Conservation (phyloP, 92 coral and sea anemone genomes). For the Hydrozoanthus gracilis region DNA sequence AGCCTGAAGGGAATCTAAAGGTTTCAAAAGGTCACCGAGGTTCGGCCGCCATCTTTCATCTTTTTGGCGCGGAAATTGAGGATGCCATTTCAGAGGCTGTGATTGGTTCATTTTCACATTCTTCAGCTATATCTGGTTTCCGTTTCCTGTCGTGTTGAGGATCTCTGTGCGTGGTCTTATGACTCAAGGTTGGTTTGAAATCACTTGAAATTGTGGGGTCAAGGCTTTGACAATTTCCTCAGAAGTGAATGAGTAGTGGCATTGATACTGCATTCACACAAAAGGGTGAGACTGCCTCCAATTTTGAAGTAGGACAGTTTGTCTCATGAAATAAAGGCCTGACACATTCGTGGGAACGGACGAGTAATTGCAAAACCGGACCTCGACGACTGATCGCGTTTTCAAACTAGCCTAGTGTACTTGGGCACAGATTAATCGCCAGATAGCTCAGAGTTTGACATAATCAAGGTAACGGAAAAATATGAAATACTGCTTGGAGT, state of each 20-base stretch:
- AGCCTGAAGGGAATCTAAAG: neutral
- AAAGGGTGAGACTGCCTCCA: neutral
- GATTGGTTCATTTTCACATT: constrained; percentile 79
- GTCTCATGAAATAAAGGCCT: neutral
- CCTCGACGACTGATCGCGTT: neutral
- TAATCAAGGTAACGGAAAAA: constrained; percentile 28
- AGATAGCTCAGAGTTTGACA: constrained; percentile 15
- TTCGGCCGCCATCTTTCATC: constrained; percentile 47
- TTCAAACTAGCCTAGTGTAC: neutral
- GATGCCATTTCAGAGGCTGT: constrained; percentile 27
- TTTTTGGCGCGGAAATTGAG: constrained; percentile 83
- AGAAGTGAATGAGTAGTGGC: neutral
- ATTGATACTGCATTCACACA: neutral
- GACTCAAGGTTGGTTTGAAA: constrained; percentile 45
- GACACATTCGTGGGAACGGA: constrained; percentile 1
- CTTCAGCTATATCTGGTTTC: constrained; percentile 83
- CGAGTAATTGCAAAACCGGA: constrained; percentile 30
- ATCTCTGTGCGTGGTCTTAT: constrained; percentile 13
- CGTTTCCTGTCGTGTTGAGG: constrained; percentile 62
- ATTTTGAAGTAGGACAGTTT: neutral
- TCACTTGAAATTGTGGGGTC: constrained; percentile 48
- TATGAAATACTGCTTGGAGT: neutral
- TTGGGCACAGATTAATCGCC: neutral
- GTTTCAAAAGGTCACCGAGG: constrained; percentile 12
- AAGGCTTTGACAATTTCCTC: constrained; percentile 33